Evolutionary conservation across 1,140 invertebrate genomes (phyloP), one percentile per base, ranked within the genome.

Genomic region (Linepithema humile): DNA sequence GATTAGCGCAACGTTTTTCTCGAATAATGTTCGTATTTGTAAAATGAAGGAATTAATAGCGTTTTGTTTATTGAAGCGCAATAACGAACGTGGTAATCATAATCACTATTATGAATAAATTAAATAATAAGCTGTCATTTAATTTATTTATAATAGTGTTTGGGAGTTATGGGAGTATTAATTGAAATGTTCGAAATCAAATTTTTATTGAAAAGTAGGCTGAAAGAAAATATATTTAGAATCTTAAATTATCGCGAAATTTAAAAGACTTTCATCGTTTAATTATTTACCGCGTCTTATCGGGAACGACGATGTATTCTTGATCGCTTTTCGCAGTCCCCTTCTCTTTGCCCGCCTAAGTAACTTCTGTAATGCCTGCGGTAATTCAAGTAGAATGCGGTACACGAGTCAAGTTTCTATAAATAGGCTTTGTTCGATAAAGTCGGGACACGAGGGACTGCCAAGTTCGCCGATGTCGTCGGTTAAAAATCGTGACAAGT

Each of bases 341-440:
- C n/a, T n/a, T 17, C 4, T 38, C 32, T 38, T 48, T 17, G 50
- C 15, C n/a, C 32, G 9, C 48, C n/a, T 23, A 23, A 60, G 50
- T 57, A 57, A 75, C 26, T 77, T 77, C 35, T 43, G 74, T 38
- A 72, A 43, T 45, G 38, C 48, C 53, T 35, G n/a, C 65, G 35
- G 17, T 17, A 69, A 48, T 60, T 38, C 48, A 53, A 72, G 35
- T 53, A 35, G 65, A 40, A 55, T 72, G 26, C 50, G 35, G 29
- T 20, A 50, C 15, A 43, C 60, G 45, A 20, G 5, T 70, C 77
- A 48, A 80, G 23, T 80, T 80, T 70, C 65, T 80, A 72, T 57
- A 80, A 72, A 82, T 82, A 82, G 35, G 35, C 23, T 17, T 43
- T 55, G 35, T 20, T 45, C 50, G 77, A 80, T 80, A 80, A 80